These are phyloP conservation scores for Erebia aethiops DNA, from an alignment of 2,888 invertebrate genomes.

Conservation along the genomic window DNA sequence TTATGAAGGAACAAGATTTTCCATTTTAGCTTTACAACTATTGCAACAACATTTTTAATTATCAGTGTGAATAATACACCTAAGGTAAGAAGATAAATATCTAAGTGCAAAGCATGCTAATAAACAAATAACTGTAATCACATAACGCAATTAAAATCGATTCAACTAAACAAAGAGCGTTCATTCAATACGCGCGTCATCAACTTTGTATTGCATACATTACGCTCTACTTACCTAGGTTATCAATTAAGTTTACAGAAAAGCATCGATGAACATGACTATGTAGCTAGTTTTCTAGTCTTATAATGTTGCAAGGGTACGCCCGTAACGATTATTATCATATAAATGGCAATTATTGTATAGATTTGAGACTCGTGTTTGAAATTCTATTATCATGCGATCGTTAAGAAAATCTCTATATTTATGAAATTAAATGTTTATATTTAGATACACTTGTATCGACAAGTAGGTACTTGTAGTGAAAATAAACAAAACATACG, in stretches of 20 bases:
- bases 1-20: not conserved
- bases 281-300: not conserved
- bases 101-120: conserved; percentile 34
- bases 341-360: conserved; percentile 40
- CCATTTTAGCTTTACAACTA: not conserved
- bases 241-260: not conserved
- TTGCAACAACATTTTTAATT: conserved; percentile 11
- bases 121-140: conserved; percentile 45
- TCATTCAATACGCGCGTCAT: conserved; percentile 1
- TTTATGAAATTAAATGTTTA: conserved; percentile 6
- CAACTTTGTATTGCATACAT: not conserved
- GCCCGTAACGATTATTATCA: conserved; percentile 39
- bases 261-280: conserved; percentile 15
- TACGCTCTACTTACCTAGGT: not conserved
- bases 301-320: conserved; percentile 3
- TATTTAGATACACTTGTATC: not conserved
- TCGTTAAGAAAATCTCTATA: conserved; percentile 30
- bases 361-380: conserved; percentile 41
- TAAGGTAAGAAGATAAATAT: conserved; percentile 37
- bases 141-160: conserved; percentile 48
- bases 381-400: conserved; percentile 33
- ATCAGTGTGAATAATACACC: not conserved
- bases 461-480: no score
- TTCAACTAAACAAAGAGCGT: conserved; percentile 45
- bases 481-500: no score